Base-by-base conservation (phyloP, 2,113 vertebrate genomes). In the Willisornis vidua region DNA sequence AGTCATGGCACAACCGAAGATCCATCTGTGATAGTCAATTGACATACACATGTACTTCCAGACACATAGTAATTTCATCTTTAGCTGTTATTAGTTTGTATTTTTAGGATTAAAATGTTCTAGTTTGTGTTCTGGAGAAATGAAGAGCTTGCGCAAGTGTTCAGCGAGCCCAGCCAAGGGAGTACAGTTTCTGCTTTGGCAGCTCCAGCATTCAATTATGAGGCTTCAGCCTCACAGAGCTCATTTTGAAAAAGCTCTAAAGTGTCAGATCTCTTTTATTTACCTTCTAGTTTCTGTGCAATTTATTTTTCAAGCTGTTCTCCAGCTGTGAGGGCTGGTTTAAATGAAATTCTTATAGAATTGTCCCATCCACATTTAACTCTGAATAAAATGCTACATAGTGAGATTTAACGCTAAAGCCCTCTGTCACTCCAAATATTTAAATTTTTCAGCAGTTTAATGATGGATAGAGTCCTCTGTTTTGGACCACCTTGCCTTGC, bases 131-230 rank as follows among this genome's bases (percentile, higher is more conserved):
- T 91, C 88, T 80, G 85, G 66, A 87, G 87, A 82, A 85, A 39
- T 15, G 1, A 85, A 65, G 49, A 22, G 57, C 43, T 93, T 80
- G 43, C 1, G 2, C 46, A 86, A 85, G 16, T 48, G 55, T 90
- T 87, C 59, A 31, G 49, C n/a, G 11, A 45, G 85, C 78, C 79
- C 54, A 86, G 4, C 63, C 58, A 61, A 58, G 72, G 59, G 87
- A 96, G 46, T 49, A 9, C 59, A 70, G 67, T 92, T 91, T 54
- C 63, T 74, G 18, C 87, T 85, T 66, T 90, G 93, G 81, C 93
- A 95, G 55, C 59, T 83, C 74, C 37, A 76, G 58, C 17, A 11
- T 66, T 93, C 72, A 76, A 1, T 91, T 86, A 33, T 19, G 72
- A 63, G 58, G 49, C 59, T 71, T 93, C 86, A 93, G 76, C 29